Conservation (phyloP, 2,113 vertebrate genomes). For the Poicephalus meyeri region DNA sequence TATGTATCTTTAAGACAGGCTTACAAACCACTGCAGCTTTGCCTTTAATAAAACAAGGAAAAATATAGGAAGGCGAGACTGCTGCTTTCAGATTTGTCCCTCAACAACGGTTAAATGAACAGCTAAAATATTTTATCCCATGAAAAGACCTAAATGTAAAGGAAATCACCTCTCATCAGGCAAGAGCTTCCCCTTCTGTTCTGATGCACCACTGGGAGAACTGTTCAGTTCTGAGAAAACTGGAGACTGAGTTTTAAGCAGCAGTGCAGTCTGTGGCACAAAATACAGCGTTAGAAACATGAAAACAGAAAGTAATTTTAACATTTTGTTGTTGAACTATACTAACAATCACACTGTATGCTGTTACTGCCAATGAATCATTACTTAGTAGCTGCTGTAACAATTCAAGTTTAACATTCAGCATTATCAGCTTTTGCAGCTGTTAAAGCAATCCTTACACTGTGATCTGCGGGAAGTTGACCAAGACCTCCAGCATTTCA, state of each 20-base stretch:
- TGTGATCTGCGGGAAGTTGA: background rate
- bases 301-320: background rate
- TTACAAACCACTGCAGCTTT: background rate
- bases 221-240: conserved; percentile 84
- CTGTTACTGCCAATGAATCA: background rate
- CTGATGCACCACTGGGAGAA: conserved; percentile 73
- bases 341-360: background rate
- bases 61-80: background rate
- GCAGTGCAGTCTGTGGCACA: conserved; percentile 88
- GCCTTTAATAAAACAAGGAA: background rate
- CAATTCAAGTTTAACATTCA: background rate
- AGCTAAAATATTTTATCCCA: background rate
- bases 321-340: background rate
- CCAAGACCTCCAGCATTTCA: background rate
- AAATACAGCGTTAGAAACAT: conserved; percentile 10
- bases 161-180: conserved; percentile 80
- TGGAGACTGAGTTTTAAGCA: conserved; percentile 94
- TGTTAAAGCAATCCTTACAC: background rate
- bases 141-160: background rate
- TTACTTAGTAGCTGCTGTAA: background rate
- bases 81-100: background rate
- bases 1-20: background rate
- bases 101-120: background rate
- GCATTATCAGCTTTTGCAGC: background rate
- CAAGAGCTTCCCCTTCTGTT: conserved; percentile 82